Percentiles rank a stretch among this genome's conserved stretches.
These are phyloP conservation scores for Cepaea hortensis DNA, from an alignment of 2,888 invertebrate genomes.

Conservation along the genomic window DNA sequence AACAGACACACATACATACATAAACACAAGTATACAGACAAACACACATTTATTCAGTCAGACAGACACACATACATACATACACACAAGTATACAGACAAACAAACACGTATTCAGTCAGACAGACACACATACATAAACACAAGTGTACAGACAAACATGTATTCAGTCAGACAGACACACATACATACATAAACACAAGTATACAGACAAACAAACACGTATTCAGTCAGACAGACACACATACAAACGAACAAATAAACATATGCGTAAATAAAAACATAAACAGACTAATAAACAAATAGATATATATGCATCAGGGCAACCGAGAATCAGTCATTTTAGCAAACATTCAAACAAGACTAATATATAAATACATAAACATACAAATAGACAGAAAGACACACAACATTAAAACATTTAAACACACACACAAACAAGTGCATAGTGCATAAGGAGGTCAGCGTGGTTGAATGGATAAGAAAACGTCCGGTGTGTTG, in stretches of 20 bases:
- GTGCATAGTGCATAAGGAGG: too few relatives aligned
- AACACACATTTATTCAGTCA: not conserved
- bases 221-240: not conserved
- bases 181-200: not conserved
- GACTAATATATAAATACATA: too few relatives aligned
- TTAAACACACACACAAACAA: too few relatives aligned
- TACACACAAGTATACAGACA: not conserved
- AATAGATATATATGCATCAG: too few relatives aligned
- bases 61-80: not conserved
- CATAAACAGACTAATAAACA: too few relatives aligned
- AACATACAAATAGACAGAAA: too few relatives aligned
- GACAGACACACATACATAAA: not conserved
- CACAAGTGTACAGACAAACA: not conserved
- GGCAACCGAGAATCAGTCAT: too few relatives aligned
- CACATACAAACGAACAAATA: not conserved
- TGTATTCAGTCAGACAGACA: not conserved
- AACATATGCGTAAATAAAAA: not conserved
- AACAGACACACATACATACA: not conserved
- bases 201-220: not conserved
- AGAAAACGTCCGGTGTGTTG: too few relatives aligned
- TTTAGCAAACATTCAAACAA: too few relatives aligned
- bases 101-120: not conserved
- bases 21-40: not conserved
- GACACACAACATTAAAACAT: too few relatives aligned
- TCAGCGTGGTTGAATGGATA: too few relatives aligned